Base-by-base conservation (phyloP, 2,888 invertebrate species). In the Agonopterix arenella region DNA sequence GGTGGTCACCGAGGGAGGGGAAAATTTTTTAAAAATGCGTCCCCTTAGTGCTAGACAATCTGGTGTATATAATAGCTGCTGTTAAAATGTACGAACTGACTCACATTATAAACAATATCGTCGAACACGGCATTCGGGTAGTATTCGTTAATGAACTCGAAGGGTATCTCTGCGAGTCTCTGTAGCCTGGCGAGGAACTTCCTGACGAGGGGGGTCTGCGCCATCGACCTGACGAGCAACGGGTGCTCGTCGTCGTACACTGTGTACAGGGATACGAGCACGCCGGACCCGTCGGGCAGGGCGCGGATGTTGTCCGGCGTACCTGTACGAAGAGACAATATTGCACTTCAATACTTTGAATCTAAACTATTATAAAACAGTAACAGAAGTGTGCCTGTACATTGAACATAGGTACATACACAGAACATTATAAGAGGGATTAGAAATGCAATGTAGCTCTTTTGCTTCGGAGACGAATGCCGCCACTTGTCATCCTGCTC, bases 121-220 rank as follows among this genome's bases (percentile, higher is more conserved):
- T 93, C 91, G 1, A 92, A 82, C 50, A 92, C 84, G 53, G 90
- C 81, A 70, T 93, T 93, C 0, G 95, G 95, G 73, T 92, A 93
- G 13, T 92, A 61, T 36, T 81, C 84, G 58, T 95, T 89, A 0
- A 93, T 63, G 52, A 91, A 79, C 60, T 91, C 90, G 68, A 95
- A 93, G 0, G 92, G 91, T 54, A 92, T 69, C 72, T 95, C 92
- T 2, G 91, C 66, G 0, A 94, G 69, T 8, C 84, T 81, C 8
- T 92, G 60, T 8, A 93, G 51, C 47, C 96, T 90, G 0, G 91
- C 84, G 0, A 93, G 11, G 69, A 95, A 91, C 69, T 93, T 92
- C 51, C 96, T 90, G 1, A 93, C 68, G 11, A 89, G 70, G 1
- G 95, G 94, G 62, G 93, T 92, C 8, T 90, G 88, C 0, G 90